phyloP scores from a whole-genome alignment of 2,888 invertebrate species.

The Eupithecia pulchellata region DNA sequence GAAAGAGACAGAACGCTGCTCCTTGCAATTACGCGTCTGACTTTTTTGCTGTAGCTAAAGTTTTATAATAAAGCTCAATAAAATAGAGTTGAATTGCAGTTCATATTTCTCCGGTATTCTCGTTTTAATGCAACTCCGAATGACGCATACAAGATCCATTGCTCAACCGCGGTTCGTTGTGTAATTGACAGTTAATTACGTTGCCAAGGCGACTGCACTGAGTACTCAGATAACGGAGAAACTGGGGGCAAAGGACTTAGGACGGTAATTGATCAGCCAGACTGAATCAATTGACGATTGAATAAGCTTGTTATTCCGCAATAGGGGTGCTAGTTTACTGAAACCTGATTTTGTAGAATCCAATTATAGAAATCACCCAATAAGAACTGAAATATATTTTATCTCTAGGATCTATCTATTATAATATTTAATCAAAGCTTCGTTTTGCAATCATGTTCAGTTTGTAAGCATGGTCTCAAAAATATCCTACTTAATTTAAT shows the following conservation, averaged over 20 bases:
- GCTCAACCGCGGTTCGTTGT: slow-evolving; percentile 55
- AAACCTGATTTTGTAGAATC: neutral
- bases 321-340: neutral
- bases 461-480: neutral
- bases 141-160: slow-evolving; percentile 43
- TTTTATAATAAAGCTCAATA: neutral
- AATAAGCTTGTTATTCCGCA: slow-evolving; percentile 5
- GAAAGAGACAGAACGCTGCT: slow-evolving; percentile 58
- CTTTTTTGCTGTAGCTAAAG: slow-evolving; percentile 13
- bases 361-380: neutral
- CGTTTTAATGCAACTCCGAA: slow-evolving; percentile 29
- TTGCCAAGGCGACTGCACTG: slow-evolving; percentile 63
- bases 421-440: neutral
- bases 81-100: slow-evolving; percentile 5
- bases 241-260: slow-evolving; percentile 71
- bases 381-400: neutral
- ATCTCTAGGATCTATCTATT: neutral
- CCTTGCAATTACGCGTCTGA: slow-evolving; percentile 47
- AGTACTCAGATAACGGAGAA: slow-evolving; percentile 60
- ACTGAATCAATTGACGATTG: slow-evolving; percentile 48
- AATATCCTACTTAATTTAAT: neutral
- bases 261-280: slow-evolving; percentile 75
- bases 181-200: slow-evolving; percentile 68
- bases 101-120: slow-evolving; percentile 4
- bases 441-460: neutral